Evolutionary conservation across 92 coral and sea anemone genomes (phyloP), one percentile per base, ranked within the genome.

Genomic region (Umimayanthus kanabou): DNA sequence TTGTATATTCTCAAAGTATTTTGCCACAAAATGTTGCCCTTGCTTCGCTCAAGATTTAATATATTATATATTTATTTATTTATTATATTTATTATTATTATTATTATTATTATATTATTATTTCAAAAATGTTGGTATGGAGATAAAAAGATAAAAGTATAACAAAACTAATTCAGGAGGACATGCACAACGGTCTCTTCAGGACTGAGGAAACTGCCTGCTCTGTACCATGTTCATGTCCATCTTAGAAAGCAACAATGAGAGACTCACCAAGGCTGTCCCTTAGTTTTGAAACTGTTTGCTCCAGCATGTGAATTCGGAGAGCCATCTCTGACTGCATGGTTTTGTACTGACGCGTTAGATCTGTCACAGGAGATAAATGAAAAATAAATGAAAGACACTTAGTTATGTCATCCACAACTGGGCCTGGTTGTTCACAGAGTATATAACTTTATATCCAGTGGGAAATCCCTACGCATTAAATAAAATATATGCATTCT

Each of bases 321-420:
- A 97, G 92, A 25, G 98, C 98, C 96, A 97, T 96, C 80, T 97
- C 99, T 28, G 99, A 97, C 79, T 97, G 99, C 99, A 97, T 97
- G 81, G 98, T 97, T 89, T 97, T 97, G 90, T 97, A 97, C 88
- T 97, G 99, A 55, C 98, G 93, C 30, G 99, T 97, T 57, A 97
- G 93, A 88, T 97, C 99, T 97, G 89, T 64, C 22, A 78, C 30
- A 39, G 28, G 18, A 81, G 50, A 79, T 20, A 14, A 26, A 40
- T 22, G 53, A 23, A 84, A 81, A 39, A 79, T 20, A 14, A 26
- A 40, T 22, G 53, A 23, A 84, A 15, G 39, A 14, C 39, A 50
- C 5, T 20, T 49, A 71, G 14, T 75, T 84, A 26, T 83, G 47
- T 14, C n/a, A n/a, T 33, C 53, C 23, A 53, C 9, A 47, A 0